These are phyloP conservation scores for Holacanthella duospinosa DNA, from an alignment of 2,888 invertebrate genomes.

Conservation along the genomic window DNA sequence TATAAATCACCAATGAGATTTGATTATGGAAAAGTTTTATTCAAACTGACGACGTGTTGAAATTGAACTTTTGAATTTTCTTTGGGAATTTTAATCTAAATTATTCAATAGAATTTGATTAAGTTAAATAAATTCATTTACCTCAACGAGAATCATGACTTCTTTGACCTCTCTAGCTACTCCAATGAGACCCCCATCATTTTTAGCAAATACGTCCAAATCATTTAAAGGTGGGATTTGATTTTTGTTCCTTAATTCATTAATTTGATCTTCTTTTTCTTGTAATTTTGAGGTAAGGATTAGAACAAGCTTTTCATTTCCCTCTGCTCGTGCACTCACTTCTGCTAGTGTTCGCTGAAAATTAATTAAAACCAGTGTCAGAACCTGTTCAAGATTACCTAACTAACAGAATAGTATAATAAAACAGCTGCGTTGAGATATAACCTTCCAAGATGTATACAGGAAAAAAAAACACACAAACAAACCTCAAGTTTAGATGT, in stretches of 20 bases:
- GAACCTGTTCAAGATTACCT: too few species aligned
- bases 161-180: conserved; percentile 34
- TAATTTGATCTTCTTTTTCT: conserved; percentile 45
- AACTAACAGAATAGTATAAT: too few species aligned
- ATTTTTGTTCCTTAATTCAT: conserved; percentile 41
- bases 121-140: conserved; percentile 14
- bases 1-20: too few species aligned
- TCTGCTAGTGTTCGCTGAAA: conserved; percentile 33
- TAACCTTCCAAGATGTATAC: too few species aligned
- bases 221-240: conserved; percentile 24
- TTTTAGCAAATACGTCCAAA: conserved; percentile 32
- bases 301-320: conserved; percentile 43
- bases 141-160: conserved; percentile 32
- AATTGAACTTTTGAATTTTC: too few species aligned
- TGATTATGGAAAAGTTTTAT: too few species aligned
- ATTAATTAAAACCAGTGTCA: background rate
- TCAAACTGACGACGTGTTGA: too few species aligned
- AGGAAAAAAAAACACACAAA: too few species aligned
- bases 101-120: background rate
- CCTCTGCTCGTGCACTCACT: conserved; percentile 27
- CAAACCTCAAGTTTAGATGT: too few species aligned
- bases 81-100: too few species aligned
- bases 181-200: conserved; percentile 36
- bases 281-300: conserved; percentile 48
- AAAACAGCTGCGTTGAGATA: too few species aligned